These are phyloP conservation scores for Drosophila parthenogenetica DNA, from an alignment of 2,888 invertebrate genomes.

Conservation along the genomic window DNA sequence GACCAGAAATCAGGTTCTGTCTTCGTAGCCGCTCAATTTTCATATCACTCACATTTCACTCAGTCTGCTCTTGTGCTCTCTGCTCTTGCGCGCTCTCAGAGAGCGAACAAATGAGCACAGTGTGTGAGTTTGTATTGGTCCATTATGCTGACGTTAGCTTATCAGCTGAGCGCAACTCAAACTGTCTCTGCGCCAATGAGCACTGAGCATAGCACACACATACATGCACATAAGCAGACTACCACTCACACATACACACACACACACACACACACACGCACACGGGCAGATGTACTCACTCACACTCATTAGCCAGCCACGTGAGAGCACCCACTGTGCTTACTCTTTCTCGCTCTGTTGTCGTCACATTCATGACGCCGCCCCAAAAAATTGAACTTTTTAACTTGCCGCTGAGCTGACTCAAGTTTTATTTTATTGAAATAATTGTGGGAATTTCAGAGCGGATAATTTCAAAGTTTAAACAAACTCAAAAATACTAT, in stretches of 20 bases:
- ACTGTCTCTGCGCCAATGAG: constrained; percentile 40
- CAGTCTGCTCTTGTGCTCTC: constrained; percentile 6
- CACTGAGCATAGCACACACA: constrained; percentile 16
- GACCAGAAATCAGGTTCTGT: constrained; percentile 43
- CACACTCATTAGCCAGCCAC: not conserved
- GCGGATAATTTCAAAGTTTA: constrained; percentile 5
- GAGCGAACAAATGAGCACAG: constrained; percentile 35
- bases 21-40: constrained; percentile 24
- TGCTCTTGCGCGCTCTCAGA: constrained; percentile 8
- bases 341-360: constrained; percentile 2
- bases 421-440: constrained; percentile 30
- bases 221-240: constrained; percentile 9
- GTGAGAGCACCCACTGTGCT: constrained; percentile 1
- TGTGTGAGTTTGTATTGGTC: constrained; percentile 40
- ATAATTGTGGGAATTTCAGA: constrained; percentile 32
- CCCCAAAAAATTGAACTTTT: constrained; percentile 18
- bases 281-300: no score
- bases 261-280: constrained; percentile 4
- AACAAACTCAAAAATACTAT: not conserved
- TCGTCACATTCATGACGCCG: not conserved
- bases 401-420: constrained; percentile 15
- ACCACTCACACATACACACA: constrained; percentile 14
- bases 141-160: constrained; percentile 7
- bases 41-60: constrained; percentile 5
- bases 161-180: constrained; percentile 32